These are phyloP conservation scores for Acleris emargana DNA, from an alignment of 2,888 invertebrate genomes.

Conservation along the genomic window DNA sequence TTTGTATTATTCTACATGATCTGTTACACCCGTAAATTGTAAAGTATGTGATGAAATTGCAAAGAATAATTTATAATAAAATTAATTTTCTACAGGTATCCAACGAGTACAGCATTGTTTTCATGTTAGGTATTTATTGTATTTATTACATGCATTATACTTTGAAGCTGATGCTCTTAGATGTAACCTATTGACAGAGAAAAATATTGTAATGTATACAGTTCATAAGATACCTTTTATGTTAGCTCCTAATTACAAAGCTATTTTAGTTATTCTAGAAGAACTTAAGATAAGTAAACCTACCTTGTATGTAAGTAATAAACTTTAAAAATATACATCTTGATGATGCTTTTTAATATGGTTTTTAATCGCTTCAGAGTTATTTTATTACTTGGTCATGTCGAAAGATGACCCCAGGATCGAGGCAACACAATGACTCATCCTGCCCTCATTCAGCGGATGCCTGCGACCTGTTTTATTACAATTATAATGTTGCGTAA, in stretches of 20 bases:
- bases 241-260: conserved; percentile 76
- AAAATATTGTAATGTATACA: conserved; percentile 65
- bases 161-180: conserved; percentile 65
- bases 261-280: conserved; percentile 68
- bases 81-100: conserved; percentile 54
- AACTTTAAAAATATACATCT: conserved; percentile 72
- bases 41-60: conserved; percentile 73
- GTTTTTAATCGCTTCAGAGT: conserved; percentile 16
- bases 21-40: conserved; percentile 72
- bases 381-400: too few relatives aligned
- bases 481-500: too few relatives aligned
- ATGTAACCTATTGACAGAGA: conserved; percentile 56
- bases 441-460: too few relatives aligned
- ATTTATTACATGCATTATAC: conserved; percentile 72
- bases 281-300: conserved; percentile 74
- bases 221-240: conserved; percentile 70
- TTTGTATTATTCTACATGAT: conserved; percentile 57
- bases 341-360: conserved; percentile 41
- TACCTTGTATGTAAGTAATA: conserved; percentile 80
- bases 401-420: too few relatives aligned
- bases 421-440: too few relatives aligned
- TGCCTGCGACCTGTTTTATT: too few relatives aligned
- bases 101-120: conserved; percentile 65
- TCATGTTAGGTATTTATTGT: conserved; percentile 77
- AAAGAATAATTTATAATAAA: conserved; percentile 70